Evolutionary conservation across 2,888 invertebrate species (phyloP), one percentile per base, ranked within the genome.

Genomic region (Meandrusa payeni): DNA sequence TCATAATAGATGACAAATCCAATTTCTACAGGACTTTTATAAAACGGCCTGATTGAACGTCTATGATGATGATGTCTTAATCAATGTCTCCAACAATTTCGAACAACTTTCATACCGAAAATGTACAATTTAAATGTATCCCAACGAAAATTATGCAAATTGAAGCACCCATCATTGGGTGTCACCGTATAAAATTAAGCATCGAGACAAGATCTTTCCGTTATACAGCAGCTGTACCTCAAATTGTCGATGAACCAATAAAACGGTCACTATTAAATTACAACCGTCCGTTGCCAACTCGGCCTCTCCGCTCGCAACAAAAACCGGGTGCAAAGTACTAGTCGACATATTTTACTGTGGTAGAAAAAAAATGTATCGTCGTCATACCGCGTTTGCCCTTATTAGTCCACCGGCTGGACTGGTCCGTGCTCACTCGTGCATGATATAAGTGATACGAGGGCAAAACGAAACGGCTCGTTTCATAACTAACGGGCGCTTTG

Each of bases 341-440:
- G 51, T 57, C 61, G 62, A 59, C 63, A 61, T 58, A 62, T 66
- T 64, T 57, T 64, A 58, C 56, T 45, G 51, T 20, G n/a, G 5
- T 48, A 63, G 55, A 69, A 76, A 78, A 77, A 76, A 67, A 60
- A 43, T 57, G 58, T 68, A 69, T 72, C 71, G 69, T 66, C 68
- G 72, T 75, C 76, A 76, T 72, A 65, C 67, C 69, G 61, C 50
- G 55, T 62, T 62, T 77, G 73, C 71, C 82, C 83, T 81, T 81
- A 81, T 78, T 67, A 54, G 78, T 59, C 50, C 57, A 65, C 65
- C 54, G 47, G 57, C 58, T 53, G 52, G 63, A 66, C 69, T 55
- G 61, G 69, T 69, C 60, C 55, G 59, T 32, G 50, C 43, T 50
- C 67, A 62, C 61, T 66, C 61, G 62, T 55, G 64, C 69, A 59